Percentiles rank a stretch among this genome's conserved stretches.
phyloP scores from a whole-genome alignment of 2,797 vertebrate species.

The Enteromius anoplus region DNA sequence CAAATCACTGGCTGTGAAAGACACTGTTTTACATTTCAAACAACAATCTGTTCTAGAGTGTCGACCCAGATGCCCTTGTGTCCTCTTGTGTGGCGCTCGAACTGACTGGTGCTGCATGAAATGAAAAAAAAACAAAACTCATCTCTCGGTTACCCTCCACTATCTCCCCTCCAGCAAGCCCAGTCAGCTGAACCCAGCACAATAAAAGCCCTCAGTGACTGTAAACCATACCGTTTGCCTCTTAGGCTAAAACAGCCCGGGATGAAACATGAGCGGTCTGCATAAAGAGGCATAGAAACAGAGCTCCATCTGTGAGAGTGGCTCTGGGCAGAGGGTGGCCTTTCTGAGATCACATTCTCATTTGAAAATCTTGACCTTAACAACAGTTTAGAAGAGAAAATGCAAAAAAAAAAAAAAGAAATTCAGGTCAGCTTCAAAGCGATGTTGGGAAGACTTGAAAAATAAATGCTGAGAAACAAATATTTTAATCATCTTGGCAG shows the following conservation, averaged over 20 bases:
- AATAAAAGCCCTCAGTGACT: constrained; percentile 45
- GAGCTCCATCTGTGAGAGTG: constrained; percentile 27
- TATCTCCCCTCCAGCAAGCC: constrained; percentile 19
- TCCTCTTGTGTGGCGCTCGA: constrained; percentile 40
- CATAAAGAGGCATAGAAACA: constrained; percentile 19
- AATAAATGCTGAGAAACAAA: background rate
- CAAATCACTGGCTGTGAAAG: constrained; percentile 29
- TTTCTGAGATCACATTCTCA: constrained; percentile 37
- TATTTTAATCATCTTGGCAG: background rate
- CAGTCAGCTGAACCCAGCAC: constrained; percentile 39
- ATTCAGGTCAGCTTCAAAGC: constrained; percentile 9
- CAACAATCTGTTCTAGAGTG: constrained; percentile 24
- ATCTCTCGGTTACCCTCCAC: constrained; percentile 18
- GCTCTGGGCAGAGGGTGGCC: constrained; percentile 38
- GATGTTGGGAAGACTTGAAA: background rate
- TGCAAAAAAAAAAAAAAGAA: constrained; percentile 10
- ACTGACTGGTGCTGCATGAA: constrained; percentile 17
- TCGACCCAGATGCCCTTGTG: constrained; percentile 42
- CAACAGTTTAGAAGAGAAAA: constrained; percentile 18
- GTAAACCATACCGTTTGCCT: constrained; percentile 42
- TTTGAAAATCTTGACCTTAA: constrained; percentile 41
- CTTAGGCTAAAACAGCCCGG: constrained; percentile 26
- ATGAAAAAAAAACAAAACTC: background rate
- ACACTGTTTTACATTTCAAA: constrained; percentile 47
- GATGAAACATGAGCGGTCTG: constrained; percentile 35